phyloP scores from a whole-genome alignment of 2,113 vertebrate genomes.

The Syngnathoides biaculeatus region DNA sequence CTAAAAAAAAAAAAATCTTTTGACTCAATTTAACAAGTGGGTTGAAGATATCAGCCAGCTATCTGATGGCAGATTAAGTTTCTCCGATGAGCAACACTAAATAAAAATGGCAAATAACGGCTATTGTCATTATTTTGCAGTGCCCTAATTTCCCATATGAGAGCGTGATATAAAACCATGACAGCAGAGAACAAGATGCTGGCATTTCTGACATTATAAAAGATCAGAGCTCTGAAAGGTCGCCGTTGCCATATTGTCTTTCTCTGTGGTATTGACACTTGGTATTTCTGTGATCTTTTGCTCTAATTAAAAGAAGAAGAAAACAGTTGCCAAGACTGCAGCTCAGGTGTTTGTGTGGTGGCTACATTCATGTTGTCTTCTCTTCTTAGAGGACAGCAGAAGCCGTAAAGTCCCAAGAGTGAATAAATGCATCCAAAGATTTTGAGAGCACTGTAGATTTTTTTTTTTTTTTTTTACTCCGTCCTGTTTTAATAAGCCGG shows the following conservation, averaged over 20 bases:
- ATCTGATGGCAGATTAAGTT: conserved; percentile 15
- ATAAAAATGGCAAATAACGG: conserved; percentile 23
- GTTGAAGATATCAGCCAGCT: conserved; percentile 35
- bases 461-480: background rate
- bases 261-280: conserved; percentile 72
- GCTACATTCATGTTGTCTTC: conserved; percentile 17
- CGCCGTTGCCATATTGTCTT: conserved; percentile 69
- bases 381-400: background rate
- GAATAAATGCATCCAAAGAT: too few species aligned
- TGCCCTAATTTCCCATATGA: conserved; percentile 54
- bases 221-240: conserved; percentile 75
- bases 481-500: too few species aligned
- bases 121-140: conserved; percentile 33
- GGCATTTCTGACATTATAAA: conserved; percentile 73
- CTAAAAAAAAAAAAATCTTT: conserved; percentile 14
- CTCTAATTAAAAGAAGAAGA: conserved; percentile 74
- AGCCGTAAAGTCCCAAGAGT: too few species aligned
- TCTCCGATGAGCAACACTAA: conserved; percentile 26
- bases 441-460: background rate
- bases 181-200: conserved; percentile 59
- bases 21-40: conserved; percentile 27
- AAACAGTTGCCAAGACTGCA: conserved; percentile 64
- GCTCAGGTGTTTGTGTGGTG: conserved; percentile 47
- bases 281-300: conserved; percentile 78
- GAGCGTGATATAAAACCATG: conserved; percentile 42